Evolutionary conservation across 1,140 invertebrate species (phyloP).

Genomic region (Amphibalanus amphitrite): DNA sequence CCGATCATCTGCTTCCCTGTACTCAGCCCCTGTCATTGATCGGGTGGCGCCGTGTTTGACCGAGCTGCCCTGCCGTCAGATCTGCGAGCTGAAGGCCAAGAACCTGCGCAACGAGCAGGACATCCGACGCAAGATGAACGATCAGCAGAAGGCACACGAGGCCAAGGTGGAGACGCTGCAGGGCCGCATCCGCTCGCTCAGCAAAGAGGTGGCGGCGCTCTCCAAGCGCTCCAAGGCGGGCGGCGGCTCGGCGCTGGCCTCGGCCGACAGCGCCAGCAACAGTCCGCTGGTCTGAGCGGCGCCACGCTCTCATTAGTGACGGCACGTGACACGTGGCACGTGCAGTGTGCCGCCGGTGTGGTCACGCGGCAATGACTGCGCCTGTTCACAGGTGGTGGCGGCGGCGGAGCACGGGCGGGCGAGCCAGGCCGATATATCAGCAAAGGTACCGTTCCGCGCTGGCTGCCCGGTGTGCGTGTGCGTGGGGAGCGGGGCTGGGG

Average conservation of each 20-base stretch:
- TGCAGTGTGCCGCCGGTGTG: background rate
- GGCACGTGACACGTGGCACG: no score
- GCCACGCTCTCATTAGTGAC: no score
- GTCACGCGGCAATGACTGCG: background rate
- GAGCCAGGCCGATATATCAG: background rate
- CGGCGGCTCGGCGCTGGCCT: background rate
- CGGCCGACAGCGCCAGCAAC: constrained; percentile 4
- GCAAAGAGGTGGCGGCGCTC: background rate
- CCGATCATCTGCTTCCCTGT: no score
- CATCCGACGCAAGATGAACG: background rate
- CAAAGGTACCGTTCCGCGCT: background rate
- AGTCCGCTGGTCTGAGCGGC: background rate
- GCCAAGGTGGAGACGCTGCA: background rate
- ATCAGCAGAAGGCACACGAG: background rate
- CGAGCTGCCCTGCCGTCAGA: background rate
- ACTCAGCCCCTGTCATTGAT: no score
- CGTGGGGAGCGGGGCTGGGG: no score
- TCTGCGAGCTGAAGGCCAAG: constrained; percentile 4
- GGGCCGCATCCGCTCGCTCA: background rate
- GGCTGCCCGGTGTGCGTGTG: no score
- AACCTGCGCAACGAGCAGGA: background rate
- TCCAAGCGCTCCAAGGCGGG: background rate
- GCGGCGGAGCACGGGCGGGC: no score
- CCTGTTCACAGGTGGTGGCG: background rate
- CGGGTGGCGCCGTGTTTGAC: no score